Conservation (phyloP, 2,888 invertebrate genomes). For the Nymphalis c-album region DNA sequence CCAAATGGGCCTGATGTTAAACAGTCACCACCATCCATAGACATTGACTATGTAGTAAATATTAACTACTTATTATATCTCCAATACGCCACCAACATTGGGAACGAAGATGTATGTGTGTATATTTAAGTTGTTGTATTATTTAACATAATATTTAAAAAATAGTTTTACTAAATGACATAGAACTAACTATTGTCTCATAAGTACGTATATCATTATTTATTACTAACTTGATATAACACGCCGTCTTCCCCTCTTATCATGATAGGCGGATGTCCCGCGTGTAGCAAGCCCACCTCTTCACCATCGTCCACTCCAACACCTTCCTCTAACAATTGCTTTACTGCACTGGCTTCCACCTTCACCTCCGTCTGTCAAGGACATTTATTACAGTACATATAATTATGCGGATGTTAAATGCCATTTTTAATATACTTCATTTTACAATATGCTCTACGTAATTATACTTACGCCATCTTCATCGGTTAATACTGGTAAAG, state of each 20-base stretch:
- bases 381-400: neutral
- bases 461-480: conserved; percentile 71
- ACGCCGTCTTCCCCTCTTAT: conserved; percentile 93
- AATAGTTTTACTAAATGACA: too few relatives aligned
- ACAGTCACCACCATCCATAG: too few relatives aligned
- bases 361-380: conserved; percentile 65
- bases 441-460: neutral
- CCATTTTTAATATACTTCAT: neutral
- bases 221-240: conserved; percentile 82
- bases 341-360: conserved; percentile 82
- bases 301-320: conserved; percentile 69
- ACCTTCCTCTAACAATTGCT: conserved; percentile 75
- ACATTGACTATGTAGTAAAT: too few relatives aligned
- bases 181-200: too few relatives aligned
- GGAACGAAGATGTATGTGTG: too few relatives aligned
- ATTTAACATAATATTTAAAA: too few relatives aligned
- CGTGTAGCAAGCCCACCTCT: conserved; percentile 63
- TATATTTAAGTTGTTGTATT: too few relatives aligned
- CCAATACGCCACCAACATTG: too few relatives aligned
- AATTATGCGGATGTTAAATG: neutral
- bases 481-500: conserved; percentile 72
- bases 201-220: too few relatives aligned
- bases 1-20: too few relatives aligned
- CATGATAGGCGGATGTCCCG: conserved; percentile 84
- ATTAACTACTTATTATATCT: too few relatives aligned